Percentiles rank a stretch among this genome's conserved stretches.
These are phyloP conservation scores for Trichosurus vulpecula DNA, from an alignment of 2,797 vertebrate genomes.

Conservation along the genomic window DNA sequence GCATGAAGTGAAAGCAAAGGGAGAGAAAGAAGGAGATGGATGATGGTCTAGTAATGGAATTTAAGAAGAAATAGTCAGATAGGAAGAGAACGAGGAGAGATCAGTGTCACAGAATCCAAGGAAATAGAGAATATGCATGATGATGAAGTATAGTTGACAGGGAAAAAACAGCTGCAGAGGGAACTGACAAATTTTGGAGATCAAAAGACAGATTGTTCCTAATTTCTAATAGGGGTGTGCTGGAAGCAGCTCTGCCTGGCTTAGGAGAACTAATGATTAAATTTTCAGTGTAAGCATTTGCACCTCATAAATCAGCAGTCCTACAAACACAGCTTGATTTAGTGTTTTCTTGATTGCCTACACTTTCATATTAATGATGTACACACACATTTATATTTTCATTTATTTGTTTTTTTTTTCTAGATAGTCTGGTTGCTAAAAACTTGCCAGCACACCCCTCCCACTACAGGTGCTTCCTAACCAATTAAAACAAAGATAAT, in stretches of 20 bases:
- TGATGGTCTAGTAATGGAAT: background rate
- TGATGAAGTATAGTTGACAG: background rate
- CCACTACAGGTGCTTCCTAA: background rate
- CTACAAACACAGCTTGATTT: too few species aligned
- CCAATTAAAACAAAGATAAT: background rate
- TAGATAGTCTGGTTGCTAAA: background rate
- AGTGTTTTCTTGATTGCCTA: too few species aligned
- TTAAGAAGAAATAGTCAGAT: background rate
- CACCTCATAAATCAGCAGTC: too few species aligned
- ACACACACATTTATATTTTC: too few species aligned
- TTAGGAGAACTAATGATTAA: too few species aligned
- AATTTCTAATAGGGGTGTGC: too few species aligned
- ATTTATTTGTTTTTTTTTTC: background rate
- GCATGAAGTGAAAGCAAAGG: background rate
- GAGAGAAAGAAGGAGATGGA: background rate
- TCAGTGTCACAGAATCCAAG: background rate
- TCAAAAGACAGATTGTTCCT: too few species aligned
- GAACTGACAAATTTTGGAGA: too few species aligned
- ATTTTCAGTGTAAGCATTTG: too few species aligned
- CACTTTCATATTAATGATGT: too few species aligned
- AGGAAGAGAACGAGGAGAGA: background rate
- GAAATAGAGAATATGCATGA: background rate
- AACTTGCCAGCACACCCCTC: background rate
- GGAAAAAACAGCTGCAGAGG: too few species aligned
- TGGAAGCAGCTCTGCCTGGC: too few species aligned